These are phyloP conservation scores for Condylura cristata DNA, from an alignment of 2,113 vertebrate species.

Conservation along the genomic window DNA sequence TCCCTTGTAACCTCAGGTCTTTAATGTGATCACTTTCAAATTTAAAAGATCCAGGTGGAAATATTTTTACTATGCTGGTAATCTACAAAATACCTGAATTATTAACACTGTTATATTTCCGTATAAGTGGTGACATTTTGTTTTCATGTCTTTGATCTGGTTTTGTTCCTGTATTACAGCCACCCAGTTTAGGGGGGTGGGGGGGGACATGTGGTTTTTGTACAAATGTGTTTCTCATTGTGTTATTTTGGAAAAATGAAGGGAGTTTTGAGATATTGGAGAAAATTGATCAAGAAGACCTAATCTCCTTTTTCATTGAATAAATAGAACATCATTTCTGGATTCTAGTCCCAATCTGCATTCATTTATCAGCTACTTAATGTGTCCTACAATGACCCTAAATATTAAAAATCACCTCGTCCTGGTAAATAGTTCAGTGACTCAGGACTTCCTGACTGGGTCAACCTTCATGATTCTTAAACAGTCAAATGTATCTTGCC, in stretches of 20 bases:
- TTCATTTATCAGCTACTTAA: not conserved
- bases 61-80: conserved; percentile 81
- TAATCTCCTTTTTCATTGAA: conserved; percentile 29
- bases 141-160: conserved; percentile 73
- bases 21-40: conserved; percentile 78
- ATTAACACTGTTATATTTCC: conserved; percentile 74
- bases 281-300: conserved; percentile 14
- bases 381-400: not conserved
- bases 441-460: not conserved
- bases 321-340: conserved; percentile 29
- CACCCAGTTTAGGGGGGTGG: conserved; percentile 78
- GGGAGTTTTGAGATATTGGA: conserved; percentile 27
- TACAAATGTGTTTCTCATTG: conserved; percentile 72
- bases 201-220: conserved; percentile 81
- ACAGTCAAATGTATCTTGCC: not conserved
- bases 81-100: conserved; percentile 59
- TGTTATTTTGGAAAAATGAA: conserved; percentile 64
- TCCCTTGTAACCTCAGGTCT: conserved; percentile 86
- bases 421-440: not conserved
- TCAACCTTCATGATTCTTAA: not conserved
- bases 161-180: conserved; percentile 79
- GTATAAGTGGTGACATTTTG: conserved; percentile 77
- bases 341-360: conserved; percentile 40
- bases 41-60: conserved; percentile 78
- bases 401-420: not conserved